phyloP scores from a whole-genome alignment of 2,113 vertebrate genomes.

The Emydura subglobosa region DNA sequence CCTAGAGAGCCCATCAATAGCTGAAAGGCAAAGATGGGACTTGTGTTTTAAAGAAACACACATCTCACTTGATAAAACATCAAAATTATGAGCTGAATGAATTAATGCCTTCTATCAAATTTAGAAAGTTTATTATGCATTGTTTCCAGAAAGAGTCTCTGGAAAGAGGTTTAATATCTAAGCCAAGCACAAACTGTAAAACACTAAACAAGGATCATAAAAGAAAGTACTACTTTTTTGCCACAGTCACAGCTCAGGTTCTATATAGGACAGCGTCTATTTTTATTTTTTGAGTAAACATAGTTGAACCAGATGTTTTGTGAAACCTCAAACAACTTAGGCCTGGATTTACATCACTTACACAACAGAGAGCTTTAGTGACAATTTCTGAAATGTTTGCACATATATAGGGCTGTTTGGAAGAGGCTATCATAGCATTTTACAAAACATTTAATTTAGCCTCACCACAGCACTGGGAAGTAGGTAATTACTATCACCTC shows the following conservation, averaged over 20 bases:
- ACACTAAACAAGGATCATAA: slow-evolving; percentile 9
- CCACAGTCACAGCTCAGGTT: background rate
- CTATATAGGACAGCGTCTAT: background rate
- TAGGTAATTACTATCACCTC: background rate
- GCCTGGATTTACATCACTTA: background rate
- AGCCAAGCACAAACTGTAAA: background rate
- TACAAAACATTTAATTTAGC: background rate
- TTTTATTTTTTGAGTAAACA: background rate
- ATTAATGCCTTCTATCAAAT: background rate
- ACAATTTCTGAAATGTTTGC: background rate
- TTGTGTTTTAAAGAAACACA: background rate
- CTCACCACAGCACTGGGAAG: background rate
- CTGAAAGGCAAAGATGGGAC: background rate
- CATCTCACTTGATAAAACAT: background rate
- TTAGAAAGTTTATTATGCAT: background rate
- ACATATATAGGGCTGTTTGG: background rate
- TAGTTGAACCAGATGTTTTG: background rate
- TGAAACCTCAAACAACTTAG: background rate
- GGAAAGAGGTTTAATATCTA: background rate
- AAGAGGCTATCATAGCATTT: background rate
- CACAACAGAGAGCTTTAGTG: background rate
- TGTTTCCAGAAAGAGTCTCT: slow-evolving; percentile 23
- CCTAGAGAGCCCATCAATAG: background rate
- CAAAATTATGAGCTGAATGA: background rate
- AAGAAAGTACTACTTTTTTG: slow-evolving; percentile 21